Base-by-base conservation (phyloP, 1,140 invertebrate species). In the Drosophila setifemur region DNA sequence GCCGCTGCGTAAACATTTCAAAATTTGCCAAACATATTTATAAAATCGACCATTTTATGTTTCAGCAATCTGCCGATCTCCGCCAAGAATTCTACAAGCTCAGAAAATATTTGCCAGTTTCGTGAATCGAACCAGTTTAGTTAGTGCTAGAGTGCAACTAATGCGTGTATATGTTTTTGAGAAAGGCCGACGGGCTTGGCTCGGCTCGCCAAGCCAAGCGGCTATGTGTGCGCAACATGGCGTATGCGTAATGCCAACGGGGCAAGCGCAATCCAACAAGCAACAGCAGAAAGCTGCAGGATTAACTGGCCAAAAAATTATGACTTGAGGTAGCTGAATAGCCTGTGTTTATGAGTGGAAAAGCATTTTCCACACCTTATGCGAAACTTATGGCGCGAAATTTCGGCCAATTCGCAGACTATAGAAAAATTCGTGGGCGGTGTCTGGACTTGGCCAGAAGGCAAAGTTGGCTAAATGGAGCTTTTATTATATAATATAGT, bases 101-200 rank as follows among this genome's bases (percentile, higher is more conserved):
- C 52, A 26, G 14, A 6, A 35, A 33, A 44, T 26, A 61, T 61
- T 25, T 33, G 19, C 26, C 2, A 9, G 18, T 50, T 33, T 9
- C 47, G n/a, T 18, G 6, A n/a, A n/a, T 37, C 42, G 45, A 73
- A 66, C 58, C 58, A 64, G 68, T 73, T 73, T 64, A 53, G 40
- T 39, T 61, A 49, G 53, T 67, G 35, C 50, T 40, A 50, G 44
- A 71, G 64, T 73, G 43, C 68, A 72, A 73, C 48, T 73, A 39
- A 47, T 72, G 58, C 37, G 55, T 71, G 48, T 64, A 33, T 1
- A n/a, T 29, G 19, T 37, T 70, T 72, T 71, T 53, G 48, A 72
- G 69, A 72, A 72, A 72, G 68, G 68, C 69, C 68, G 70, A 74
- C 39, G 73, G 78, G 60, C 53, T 71, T 52, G 52, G 67, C 42